These are phyloP conservation scores for Grapholita molesta DNA, from an alignment of 1,140 invertebrate genomes.

Conservation along the genomic window DNA sequence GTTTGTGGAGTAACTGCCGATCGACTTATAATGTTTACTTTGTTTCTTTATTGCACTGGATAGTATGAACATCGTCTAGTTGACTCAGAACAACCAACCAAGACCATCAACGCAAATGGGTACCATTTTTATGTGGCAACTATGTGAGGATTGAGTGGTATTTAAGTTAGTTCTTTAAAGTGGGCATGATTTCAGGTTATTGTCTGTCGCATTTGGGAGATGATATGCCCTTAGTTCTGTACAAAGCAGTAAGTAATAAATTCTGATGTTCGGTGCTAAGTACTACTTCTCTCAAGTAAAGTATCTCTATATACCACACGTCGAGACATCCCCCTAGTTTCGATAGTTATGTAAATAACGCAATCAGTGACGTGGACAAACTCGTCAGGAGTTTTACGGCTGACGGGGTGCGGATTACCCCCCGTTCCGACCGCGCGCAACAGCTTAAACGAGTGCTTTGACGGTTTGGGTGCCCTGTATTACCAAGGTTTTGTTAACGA, in stretches of 20 bases:
- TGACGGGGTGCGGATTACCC: neutral
- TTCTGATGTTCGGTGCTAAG: too few relatives aligned
- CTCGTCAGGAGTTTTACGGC: slow-evolving; percentile 1
- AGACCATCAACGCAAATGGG: too few relatives aligned
- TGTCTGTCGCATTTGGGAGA: too few relatives aligned
- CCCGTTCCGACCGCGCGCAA: neutral
- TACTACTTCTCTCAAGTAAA: too few relatives aligned
- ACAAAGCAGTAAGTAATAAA: too few relatives aligned
- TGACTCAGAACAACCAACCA: neutral
- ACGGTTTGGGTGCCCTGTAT: too few relatives aligned
- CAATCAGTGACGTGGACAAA: slow-evolving; percentile 14
- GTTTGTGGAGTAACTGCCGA: neutral
- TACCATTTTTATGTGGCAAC: too few relatives aligned
- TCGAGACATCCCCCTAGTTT: neutral
- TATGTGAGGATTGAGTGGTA: too few relatives aligned
- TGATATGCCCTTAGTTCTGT: too few relatives aligned
- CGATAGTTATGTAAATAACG: slow-evolving; percentile 9
- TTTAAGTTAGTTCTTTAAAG: too few relatives aligned
- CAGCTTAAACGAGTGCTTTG: neutral
- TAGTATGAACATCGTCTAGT: neutral
- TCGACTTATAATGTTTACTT: neutral
- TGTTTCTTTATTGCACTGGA: neutral
- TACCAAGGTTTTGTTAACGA: too few relatives aligned
- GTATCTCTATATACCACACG: neutral
- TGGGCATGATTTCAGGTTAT: too few relatives aligned